Conservation (phyloP, 2,888 invertebrate genomes). For the Notodonta ziczac region DNA sequence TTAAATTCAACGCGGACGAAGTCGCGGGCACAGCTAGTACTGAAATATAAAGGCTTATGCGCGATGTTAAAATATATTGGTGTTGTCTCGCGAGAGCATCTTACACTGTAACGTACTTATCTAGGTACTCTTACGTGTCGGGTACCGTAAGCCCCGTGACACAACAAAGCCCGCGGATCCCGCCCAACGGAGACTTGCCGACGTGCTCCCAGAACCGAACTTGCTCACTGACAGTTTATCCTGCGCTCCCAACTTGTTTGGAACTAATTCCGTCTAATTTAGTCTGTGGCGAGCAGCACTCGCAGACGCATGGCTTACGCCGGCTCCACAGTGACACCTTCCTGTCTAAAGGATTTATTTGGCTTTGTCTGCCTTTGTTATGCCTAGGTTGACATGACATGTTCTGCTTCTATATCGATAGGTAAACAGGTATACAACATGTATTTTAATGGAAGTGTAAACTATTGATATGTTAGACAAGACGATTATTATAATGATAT, state of each 20-base stretch:
- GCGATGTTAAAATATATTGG: constrained; percentile 11
- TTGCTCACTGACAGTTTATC: constrained; percentile 56
- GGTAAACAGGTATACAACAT: neutral
- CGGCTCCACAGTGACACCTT: constrained; percentile 49
- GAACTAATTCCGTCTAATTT: constrained; percentile 69
- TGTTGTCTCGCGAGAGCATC: constrained; percentile 18
- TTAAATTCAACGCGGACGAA: too few species aligned
- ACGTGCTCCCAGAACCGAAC: constrained; percentile 43
- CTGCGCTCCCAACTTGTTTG: constrained; percentile 54
- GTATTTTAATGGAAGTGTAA: too few species aligned
- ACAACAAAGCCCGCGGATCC: constrained; percentile 42
- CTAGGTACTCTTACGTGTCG: constrained; percentile 37
- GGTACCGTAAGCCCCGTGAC: constrained; percentile 39
- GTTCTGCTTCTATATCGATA: constrained; percentile 28
- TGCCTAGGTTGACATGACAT: constrained; percentile 41
- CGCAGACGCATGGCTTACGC: constrained; percentile 50
- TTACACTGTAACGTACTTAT: constrained; percentile 33
- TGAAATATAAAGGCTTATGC: constrained; percentile 1
- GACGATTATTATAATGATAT: too few species aligned
- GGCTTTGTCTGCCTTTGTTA: constrained; percentile 53
- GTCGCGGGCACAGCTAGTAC: too few species aligned
- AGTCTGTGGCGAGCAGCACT: constrained; percentile 44
- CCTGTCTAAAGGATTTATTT: constrained; percentile 60
- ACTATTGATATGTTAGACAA: too few species aligned
- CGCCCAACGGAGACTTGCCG: constrained; percentile 30